Evolutionary conservation across 2,797 vertebrate genomes (phyloP).

Genomic region (Pempheris klunzingeri): DNA sequence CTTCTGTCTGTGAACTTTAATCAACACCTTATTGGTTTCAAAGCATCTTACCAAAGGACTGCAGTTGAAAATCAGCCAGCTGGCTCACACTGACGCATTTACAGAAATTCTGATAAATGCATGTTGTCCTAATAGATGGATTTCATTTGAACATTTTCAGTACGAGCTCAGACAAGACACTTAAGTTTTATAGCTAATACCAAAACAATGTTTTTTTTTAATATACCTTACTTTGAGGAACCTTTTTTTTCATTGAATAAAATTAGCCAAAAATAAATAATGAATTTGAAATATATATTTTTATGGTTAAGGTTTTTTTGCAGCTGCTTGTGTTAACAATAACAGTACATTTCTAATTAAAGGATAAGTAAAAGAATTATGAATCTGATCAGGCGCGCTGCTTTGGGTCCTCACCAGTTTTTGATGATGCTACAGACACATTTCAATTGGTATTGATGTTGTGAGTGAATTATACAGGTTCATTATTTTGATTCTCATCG

Average conservation of each 20-base stretch:
- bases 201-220: background rate
- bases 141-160: background rate
- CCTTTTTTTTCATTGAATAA: background rate
- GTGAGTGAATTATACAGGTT: background rate
- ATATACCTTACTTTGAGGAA: background rate
- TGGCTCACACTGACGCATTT: too few species aligned
- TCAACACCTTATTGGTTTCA: too few species aligned
- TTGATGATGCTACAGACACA: background rate
- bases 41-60: too few species aligned
- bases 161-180: background rate
- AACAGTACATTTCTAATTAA: constrained; percentile 20
- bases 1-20: too few species aligned
- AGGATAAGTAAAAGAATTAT: background rate
- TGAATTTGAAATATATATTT: too few species aligned
- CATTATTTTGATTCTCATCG: background rate
- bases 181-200: background rate
- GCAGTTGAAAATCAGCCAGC: too few species aligned
- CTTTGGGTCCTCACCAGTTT: background rate
- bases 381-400: background rate
- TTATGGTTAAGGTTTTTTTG: too few species aligned
- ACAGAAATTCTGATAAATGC: too few species aligned
- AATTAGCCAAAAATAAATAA: background rate
- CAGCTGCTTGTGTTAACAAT: too few species aligned
- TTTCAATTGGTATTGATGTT: background rate
- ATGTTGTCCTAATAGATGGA: too few species aligned